Evolutionary conservation across 2,797 vertebrate genomes (phyloP), one percentile per base, ranked within the genome.

Genomic region (Danio kyathit): DNA sequence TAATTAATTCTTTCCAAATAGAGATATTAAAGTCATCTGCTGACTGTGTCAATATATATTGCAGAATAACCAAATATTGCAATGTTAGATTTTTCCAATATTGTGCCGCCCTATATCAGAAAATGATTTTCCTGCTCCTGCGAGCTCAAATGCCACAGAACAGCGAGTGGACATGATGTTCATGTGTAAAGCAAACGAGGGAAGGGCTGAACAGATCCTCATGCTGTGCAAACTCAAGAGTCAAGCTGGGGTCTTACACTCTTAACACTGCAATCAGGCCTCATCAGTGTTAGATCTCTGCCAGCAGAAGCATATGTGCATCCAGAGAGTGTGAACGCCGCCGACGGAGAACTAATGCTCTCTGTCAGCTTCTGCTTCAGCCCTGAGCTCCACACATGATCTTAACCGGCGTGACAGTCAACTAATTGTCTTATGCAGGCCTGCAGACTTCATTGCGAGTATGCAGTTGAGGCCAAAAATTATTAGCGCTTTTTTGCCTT

Each of bases 241-340:
- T 57, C 76, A 52, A 41, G 38, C 74, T 44, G 79, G 19, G 73
- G 75, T 76, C 54, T 70, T 72, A 29, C 75, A 73, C 69, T 73
- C 70, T 74, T 69, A 76, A 74, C 61, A 70, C 81, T 16, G 38
- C 64, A 76, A 81, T 81, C 85, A 81, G 74, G 74, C 56, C 74
- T 78, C 74, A 86, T 82, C 56, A 65, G 46, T 56, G 76, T 81
- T 44, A 76, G 75, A 79, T 63, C 79, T 70, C 54, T 82, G 84
- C 82, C 83, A 87, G 70, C 46, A 16, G 64, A 74, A 82, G 81
- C 87, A 88, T 88, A 84, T 87, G 88, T 60, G 80, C 69, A 74
- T 72, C 76, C 79, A 82, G 51, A 83, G 82, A 78, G 79, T 66
- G 74, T 85, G 86, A 87, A 75, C 52, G 64, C 21, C 43, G 84